A percentile compares a stretch with the other conserved stretches of the same genome.
Conservation (phyloP, 1,140 invertebrate species). For the Chymomyza costata region DNA sequence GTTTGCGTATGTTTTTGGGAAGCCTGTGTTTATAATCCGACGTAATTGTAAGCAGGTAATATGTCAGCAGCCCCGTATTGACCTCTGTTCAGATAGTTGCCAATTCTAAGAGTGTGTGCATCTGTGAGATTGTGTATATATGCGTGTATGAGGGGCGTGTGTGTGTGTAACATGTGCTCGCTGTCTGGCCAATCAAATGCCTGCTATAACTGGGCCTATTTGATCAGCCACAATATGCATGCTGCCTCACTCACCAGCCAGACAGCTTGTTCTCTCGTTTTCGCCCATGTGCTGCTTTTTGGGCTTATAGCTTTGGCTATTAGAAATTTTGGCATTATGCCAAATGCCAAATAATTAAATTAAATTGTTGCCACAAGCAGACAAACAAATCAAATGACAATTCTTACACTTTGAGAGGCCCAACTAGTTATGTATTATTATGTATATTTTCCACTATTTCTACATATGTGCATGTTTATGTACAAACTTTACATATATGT, state of each 20-base stretch:
- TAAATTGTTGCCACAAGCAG: conserved; percentile 74
- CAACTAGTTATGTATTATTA: too few relatives aligned
- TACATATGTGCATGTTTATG: too few relatives aligned
- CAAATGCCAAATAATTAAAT: conserved; percentile 75
- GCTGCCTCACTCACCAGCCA: too few relatives aligned
- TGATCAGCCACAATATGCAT: too few relatives aligned
- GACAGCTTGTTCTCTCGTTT: conserved; percentile 5
- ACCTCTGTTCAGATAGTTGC: conserved; percentile 18
- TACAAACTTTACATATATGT: too few relatives aligned
- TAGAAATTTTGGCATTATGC: conserved; percentile 65
- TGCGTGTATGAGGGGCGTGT: conserved; percentile 6
- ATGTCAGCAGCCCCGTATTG: conserved; percentile 20
- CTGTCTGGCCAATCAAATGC: neutral
- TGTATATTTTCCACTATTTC: too few relatives aligned
- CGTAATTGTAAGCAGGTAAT: conserved; percentile 58
- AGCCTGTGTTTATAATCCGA: conserved; percentile 47
- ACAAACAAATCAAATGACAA: conserved; percentile 73
- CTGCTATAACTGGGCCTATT: neutral
- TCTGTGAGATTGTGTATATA: neutral
- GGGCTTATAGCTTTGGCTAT: too few relatives aligned
- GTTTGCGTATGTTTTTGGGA: too few relatives aligned
- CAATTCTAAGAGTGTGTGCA: neutral
- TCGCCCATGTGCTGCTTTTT: too few relatives aligned
- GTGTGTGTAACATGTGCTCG: neutral
- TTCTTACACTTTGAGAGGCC: conserved; percentile 63